Evolutionary conservation across 2,888 invertebrate species (phyloP), one percentile per base, ranked within the genome.

Genomic region (Gymnoscelis rufifasciata): DNA sequence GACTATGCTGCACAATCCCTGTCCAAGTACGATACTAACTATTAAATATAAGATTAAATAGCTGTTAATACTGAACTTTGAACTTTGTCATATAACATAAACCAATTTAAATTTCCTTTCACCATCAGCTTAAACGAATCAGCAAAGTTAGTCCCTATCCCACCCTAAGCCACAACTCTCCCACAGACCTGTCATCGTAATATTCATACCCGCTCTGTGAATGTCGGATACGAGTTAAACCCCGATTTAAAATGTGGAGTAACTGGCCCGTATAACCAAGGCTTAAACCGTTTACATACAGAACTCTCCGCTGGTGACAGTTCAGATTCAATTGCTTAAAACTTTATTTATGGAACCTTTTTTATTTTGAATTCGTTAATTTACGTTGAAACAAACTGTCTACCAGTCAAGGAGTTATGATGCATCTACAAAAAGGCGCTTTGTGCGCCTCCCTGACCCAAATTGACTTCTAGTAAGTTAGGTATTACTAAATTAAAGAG

Each of bases 171-270:
- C 13, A 10, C 14, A 13, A 33, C 31, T 35, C 31, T 23, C 10
- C 31, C 10, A 28, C 33, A 12, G 11, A n/a, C 30, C 29, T 38
- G 38, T 50, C 45, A 42, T 42, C 24, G 33, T 40, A 47, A 40
- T n/a, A n/a, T n/a, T n/a, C n/a, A n/a, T 40, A 10, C 38, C 14
- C 31, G 43, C 31, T 31, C 13, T 31, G 40, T 51, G 40, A 51
- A 37, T 31, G 43, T 43, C 29, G 26, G 41, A 35, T 13, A 29
- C 43, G 33, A 51, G 43, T 27, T 43, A 7, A 40, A 41, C 33
- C 40, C 38, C 24, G 35, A 42, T 44, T 44, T 33, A 42, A 47
- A 51, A 41, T 28, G 35, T 40, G 37, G 26, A 42, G 15, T 41
- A 47, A 51, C 40, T 42, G 36, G 26, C 35, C 35, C 43, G 38